These are phyloP conservation scores for Aethina tumida DNA, from an alignment of 1,140 invertebrate genomes.

Conservation along the genomic window DNA sequence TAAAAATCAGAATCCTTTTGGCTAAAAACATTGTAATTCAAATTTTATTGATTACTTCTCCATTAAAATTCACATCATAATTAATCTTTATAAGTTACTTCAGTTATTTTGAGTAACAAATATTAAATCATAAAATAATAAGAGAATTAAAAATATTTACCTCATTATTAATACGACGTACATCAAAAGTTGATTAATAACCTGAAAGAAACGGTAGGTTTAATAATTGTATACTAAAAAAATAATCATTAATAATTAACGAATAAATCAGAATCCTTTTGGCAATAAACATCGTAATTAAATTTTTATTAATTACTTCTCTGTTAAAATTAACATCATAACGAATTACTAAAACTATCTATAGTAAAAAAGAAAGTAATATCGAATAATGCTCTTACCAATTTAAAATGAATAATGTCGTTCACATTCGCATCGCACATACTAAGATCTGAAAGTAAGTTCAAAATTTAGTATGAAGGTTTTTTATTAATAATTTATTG, in stretches of 20 bases:
- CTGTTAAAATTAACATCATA: conserved; percentile 9
- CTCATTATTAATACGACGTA: too few species aligned
- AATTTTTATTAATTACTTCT: conserved; percentile 13
- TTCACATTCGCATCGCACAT: too few species aligned
- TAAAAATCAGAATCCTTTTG: too few species aligned
- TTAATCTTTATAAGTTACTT: too few species aligned
- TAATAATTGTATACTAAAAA: neutral
- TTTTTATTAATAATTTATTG: neutral
- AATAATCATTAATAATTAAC: neutral
- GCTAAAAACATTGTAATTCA: too few species aligned
- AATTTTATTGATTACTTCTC: too few species aligned
- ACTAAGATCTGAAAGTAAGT: too few species aligned
- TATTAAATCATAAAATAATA: too few species aligned
- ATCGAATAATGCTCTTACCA: conserved; percentile 1
- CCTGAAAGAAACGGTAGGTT: neutral
- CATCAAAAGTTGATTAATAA: too few species aligned
- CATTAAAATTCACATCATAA: too few species aligned
- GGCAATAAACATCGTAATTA: conserved; percentile 15
- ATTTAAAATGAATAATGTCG: neutral
- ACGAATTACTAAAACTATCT: neutral
- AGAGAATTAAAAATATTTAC: too few species aligned
- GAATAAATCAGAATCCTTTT: conserved; percentile 17
- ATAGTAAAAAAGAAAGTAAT: neutral
- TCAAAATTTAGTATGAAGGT: neutral
- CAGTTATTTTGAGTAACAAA: too few species aligned